Evolutionary conservation across 2,797 vertebrate genomes (phyloP), one percentile per base, ranked within the genome.

Genomic region (Danionella dracula): DNA sequence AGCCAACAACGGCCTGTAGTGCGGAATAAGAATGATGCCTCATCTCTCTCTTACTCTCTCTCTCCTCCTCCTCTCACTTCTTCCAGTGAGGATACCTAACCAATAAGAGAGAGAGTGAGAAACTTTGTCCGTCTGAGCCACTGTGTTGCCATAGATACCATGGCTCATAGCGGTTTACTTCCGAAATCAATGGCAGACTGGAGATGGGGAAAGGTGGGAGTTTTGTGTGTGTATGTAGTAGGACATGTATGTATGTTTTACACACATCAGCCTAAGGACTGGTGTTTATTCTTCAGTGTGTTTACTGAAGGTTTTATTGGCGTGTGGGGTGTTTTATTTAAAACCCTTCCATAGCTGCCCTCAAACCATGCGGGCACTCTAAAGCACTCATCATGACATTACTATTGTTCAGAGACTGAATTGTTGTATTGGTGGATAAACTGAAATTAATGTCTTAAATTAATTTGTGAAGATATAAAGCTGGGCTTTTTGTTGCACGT

Each of bases 141-240:
- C 85, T 88, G 60, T 80, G 89, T 91, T 88, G 76, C 84, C 81
- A 84, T 84, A 76, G 86, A 82, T 88, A 91, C 89, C 81, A 64
- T 88, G 84, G 87, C 89, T 86, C 86, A 86, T 77, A 85, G 88
- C 84, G 81, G 86, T 82, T 87, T 83, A 75, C 86, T 84, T 83
- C 84, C 82, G 79, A 81, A 91, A 89, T 89, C 87, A 84, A 88
- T 88, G 86, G 86, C 81, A 82, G 80, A 75, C 81, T 78, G 76
- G 65, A 83, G 79, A 86, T 61, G 50, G 80, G n/a, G 73, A 76
- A 76, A 72, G 76, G 63, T 57, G 63, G 63, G 63, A 66, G 70
- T 65, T 59, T 58, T 60, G 76, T 48, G 62, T 62, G 70, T 46
- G 40, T 13, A 19, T 46, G 50, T 20, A 56, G 41, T 34, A 44